Evolutionary conservation across 2,113 vertebrate genomes (phyloP).

Genomic region (Antechinus flavipes): DNA sequence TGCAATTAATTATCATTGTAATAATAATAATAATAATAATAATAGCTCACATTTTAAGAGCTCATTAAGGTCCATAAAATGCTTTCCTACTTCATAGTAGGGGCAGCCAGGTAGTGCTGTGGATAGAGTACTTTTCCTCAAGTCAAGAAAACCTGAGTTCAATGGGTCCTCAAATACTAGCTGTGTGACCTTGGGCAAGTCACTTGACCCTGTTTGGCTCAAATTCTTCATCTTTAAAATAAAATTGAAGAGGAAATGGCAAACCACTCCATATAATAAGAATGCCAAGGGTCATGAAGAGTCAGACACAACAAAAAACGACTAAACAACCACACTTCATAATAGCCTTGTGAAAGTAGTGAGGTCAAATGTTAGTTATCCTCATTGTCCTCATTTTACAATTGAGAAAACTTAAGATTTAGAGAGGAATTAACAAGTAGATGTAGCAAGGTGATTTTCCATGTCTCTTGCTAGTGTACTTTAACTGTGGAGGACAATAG

Average conservation of each 20-base stretch:
- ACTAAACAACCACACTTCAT: neutral
- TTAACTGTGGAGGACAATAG: neutral
- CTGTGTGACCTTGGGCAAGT: neutral
- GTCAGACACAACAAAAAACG: neutral
- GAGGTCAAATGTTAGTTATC: neutral
- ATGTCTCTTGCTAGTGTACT: neutral
- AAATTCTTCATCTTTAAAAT: neutral
- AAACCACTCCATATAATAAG: neutral
- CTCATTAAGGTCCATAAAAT: neutral
- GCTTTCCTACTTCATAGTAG: neutral
- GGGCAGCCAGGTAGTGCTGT: too few species aligned
- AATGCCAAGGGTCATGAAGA: neutral
- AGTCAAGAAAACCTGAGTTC: too few species aligned
- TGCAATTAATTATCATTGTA: neutral
- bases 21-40: neutral
- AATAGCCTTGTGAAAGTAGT: neutral
- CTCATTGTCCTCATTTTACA: neutral
- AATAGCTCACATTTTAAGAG: neutral
- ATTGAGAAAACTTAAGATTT: neutral
- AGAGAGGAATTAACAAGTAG: neutral
- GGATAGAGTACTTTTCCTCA: too few species aligned
- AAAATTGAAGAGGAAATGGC: neutral
- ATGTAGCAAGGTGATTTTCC: neutral
- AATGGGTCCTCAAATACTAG: too few species aligned
- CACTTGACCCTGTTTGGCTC: neutral